Base-by-base conservation (phyloP, 2,797 vertebrate species). In the Dryobates pubescens region DNA sequence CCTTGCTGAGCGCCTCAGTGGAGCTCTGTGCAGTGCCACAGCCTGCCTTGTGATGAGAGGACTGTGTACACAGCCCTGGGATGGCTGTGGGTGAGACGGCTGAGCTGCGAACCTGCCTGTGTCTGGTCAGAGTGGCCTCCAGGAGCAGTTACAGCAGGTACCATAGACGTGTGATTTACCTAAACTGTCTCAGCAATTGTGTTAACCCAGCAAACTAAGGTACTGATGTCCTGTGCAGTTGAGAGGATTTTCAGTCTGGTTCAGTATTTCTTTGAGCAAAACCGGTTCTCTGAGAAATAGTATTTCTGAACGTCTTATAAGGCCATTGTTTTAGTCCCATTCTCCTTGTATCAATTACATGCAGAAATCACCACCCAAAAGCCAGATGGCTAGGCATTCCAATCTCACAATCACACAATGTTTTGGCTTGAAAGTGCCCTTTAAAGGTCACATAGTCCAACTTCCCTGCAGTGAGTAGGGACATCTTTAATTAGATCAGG, bases 1-100 rank as follows among this genome's bases (percentile, higher is more conserved):
- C 14, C 1, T 5, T 9, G 41, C 22, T 7, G 17, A 1, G 3
- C 1, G 2, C 10, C 15, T 56, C 4, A 2, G 49, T 7, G 81
- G 53, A 27, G 80, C 38, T 15, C 7, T 2, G 2, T 13, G 32
- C 12, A 6, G 17, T 54, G 47, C 11, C 10, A 0, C 0, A 8
- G 65, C 34, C 7, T 12, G 43, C 7, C 10, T 6, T 3, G 0
- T 5, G 29, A 20, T 5, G 2, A 2, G 54, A 56, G 27, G 54
- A 14, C 20, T 20, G 59, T 6, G n/a, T 23, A 0, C 16, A 2
- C 15, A 19, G 32, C 10, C 19, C 49, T 17, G 22, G 29, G 3
- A 24, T 24, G 49, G 20, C 47, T 49, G 47, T 49, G 47, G 47
- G 47, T 22, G 47, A 49, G 47, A 5, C 9, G 18, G 45, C 45